A percentile compares a stretch with the other conserved stretches of the same genome.
Conservation (phyloP, 2,113 vertebrate species). For the Indicator indicator region DNA sequence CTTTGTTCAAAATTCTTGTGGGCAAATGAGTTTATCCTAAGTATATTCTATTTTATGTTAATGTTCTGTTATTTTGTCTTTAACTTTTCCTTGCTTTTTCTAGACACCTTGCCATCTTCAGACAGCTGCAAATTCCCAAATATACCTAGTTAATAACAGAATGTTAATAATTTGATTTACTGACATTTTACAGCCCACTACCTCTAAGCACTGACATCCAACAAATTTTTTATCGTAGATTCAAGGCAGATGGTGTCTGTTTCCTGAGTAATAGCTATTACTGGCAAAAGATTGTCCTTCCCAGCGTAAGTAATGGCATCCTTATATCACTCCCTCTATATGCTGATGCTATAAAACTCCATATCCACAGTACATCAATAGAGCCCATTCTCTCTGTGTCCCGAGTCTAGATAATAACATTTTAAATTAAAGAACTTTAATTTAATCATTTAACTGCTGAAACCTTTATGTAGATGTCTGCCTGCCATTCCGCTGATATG, state of each 20-base stretch:
- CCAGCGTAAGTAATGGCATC: constrained; percentile 30
- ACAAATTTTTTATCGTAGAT: constrained; percentile 22
- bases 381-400: neutral
- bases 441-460: constrained; percentile 36
- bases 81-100: neutral
- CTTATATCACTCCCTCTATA: constrained; percentile 42
- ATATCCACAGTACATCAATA: constrained; percentile 10
- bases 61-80: neutral
- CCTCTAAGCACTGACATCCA: neutral
- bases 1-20: neutral
- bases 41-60: neutral
- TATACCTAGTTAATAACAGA: neutral
- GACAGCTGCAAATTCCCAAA: neutral
- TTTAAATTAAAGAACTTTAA: constrained; percentile 50
- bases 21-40: neutral
- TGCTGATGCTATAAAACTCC: constrained; percentile 10
- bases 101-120: neutral
- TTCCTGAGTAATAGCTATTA: constrained; percentile 57
- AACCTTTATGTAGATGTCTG: neutral
- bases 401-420: constrained; percentile 6
- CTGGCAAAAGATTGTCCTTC: constrained; percentile 56
- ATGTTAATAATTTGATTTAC: constrained; percentile 17
- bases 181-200: neutral
- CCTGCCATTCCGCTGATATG: neutral
- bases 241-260: constrained; percentile 32